phyloP scores from a whole-genome alignment of 2,888 invertebrate genomes.

The Eucriotettix oculatus region DNA sequence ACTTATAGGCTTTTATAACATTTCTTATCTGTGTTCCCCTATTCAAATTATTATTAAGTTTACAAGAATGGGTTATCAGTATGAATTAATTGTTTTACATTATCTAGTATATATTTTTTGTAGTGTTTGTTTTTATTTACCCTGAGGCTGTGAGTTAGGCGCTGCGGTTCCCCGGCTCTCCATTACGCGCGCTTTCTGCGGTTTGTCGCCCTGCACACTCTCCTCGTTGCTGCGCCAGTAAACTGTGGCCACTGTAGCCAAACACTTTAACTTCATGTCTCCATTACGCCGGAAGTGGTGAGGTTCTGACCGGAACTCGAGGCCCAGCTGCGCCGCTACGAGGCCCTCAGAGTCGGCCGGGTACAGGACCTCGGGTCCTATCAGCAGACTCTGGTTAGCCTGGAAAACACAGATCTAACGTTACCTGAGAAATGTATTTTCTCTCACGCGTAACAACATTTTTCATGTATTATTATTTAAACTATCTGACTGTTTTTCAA shows the following conservation, averaged over 20 bases:
- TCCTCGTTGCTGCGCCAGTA: slow-evolving; percentile 80
- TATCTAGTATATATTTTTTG: too few species aligned
- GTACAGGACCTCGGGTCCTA: slow-evolving; percentile 31
- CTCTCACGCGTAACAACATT: too few species aligned
- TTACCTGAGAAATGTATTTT: too few species aligned
- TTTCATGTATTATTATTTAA: too few species aligned
- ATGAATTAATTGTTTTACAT: too few species aligned
- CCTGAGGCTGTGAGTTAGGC: too few species aligned
- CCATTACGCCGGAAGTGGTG: slow-evolving; percentile 60
- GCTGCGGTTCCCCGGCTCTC: background rate
- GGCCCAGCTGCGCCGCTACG: slow-evolving; percentile 56
- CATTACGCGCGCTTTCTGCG: slow-evolving; percentile 47
- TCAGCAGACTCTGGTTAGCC: slow-evolving; percentile 35
- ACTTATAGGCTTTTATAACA: too few species aligned
- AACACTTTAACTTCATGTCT: slow-evolving; percentile 75
- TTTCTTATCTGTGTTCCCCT: too few species aligned
- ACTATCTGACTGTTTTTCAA: too few species aligned
- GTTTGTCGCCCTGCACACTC: slow-evolving; percentile 63
- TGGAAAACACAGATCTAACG: slow-evolving; percentile 2
- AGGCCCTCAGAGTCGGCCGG: slow-evolving; percentile 43
- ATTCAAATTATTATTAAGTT: too few species aligned
- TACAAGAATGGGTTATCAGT: too few species aligned
- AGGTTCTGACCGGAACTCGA: slow-evolving; percentile 63
- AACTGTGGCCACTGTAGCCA: slow-evolving; percentile 71
- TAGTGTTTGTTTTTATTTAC: too few species aligned